Evolutionary conservation across 2,113 vertebrate species (phyloP).

Genomic region (Jacana jacana): DNA sequence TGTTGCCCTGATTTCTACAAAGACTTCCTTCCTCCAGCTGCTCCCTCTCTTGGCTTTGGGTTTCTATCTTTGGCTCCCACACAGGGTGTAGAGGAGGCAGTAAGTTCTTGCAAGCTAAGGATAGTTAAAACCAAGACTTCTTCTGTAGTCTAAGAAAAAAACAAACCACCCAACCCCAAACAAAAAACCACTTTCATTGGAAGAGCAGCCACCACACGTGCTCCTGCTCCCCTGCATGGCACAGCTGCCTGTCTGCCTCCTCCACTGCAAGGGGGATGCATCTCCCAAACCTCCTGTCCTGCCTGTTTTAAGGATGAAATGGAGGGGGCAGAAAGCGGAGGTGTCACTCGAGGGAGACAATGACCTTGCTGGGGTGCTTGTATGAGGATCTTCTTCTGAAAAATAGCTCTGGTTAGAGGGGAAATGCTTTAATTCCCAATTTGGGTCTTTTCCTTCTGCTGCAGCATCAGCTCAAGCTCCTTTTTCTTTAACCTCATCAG

Average conservation of each 20-base stretch:
- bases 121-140: neutral
- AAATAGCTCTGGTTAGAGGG: neutral
- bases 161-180: neutral
- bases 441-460: neutral
- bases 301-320: neutral
- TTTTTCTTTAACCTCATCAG: neutral
- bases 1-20: neutral
- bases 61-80: neutral
- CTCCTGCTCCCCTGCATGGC: fast-evolving
- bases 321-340: neutral
- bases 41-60: neutral
- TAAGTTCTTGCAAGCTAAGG: neutral
- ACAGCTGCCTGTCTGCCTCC: fast-evolving
- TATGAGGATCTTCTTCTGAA: neutral
- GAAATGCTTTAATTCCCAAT: neutral
- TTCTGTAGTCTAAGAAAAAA: neutral
- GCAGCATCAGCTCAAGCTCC: neutral
- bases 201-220: fast-evolving
- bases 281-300: neutral
- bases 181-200: neutral
- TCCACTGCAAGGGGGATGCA: fast-evolving
- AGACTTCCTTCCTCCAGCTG: constrained; percentile 19
- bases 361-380: neutral
- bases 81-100: neutral
- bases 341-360: neutral